phyloP scores from a whole-genome alignment of 2,888 invertebrate species.

The Athripsodes cinereus region DNA sequence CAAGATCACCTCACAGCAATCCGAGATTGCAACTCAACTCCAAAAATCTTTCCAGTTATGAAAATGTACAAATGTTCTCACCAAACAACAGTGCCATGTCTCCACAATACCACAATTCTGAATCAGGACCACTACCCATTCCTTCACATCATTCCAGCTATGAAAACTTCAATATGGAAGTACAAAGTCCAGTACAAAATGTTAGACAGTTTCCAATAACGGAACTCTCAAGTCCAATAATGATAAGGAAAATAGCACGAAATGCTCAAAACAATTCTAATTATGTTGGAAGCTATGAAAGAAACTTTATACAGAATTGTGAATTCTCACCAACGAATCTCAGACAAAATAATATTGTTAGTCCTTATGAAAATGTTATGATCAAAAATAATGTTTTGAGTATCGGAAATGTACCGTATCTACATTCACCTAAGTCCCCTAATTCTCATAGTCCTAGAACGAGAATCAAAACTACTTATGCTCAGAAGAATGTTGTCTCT shows the following conservation, averaged over 20 bases:
- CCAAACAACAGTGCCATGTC: constrained; percentile 37
- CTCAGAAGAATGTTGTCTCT: constrained; percentile 46
- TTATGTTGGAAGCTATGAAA: constrained; percentile 18
- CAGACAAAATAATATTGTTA: constrained; percentile 27
- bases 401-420: constrained; percentile 16
- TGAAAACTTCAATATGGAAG: constrained; percentile 32
- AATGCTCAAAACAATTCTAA: constrained; percentile 25
- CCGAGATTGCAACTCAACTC: constrained; percentile 24
- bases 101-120: constrained; percentile 30
- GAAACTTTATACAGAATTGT: constrained; percentile 30
- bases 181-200: constrained; percentile 32
- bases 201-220: constrained; percentile 31
- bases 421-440: constrained; percentile 41
- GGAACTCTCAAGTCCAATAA: constrained; percentile 43
- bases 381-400: constrained; percentile 33
- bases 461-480: constrained; percentile 55
- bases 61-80: constrained; percentile 46
- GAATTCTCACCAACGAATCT: constrained; percentile 22
- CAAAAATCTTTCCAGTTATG: constrained; percentile 46
- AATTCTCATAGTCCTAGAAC: constrained; percentile 53
- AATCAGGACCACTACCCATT: constrained; percentile 29
- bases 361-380: constrained; percentile 59
- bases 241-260: constrained; percentile 36
- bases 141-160: constrained; percentile 32
- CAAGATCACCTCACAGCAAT: not conserved